phyloP scores from a whole-genome alignment of 2,113 vertebrate genomes.

The Solea solea region DNA sequence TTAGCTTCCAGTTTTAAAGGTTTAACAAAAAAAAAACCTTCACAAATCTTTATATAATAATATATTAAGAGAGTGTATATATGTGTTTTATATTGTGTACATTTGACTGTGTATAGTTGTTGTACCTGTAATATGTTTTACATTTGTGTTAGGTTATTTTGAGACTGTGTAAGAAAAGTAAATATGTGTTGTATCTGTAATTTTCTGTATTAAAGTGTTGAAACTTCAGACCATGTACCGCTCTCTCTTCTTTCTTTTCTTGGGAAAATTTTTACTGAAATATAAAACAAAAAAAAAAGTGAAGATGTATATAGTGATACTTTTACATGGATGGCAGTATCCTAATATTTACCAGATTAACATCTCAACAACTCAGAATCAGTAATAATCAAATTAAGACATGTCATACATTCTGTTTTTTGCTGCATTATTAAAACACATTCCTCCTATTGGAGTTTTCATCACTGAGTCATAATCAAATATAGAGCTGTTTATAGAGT shows the following conservation, averaged over 20 bases:
- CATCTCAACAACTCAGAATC: too few relatives aligned
- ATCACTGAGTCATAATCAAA: too few relatives aligned
- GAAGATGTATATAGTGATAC: too few relatives aligned
- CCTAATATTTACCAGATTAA: too few relatives aligned
- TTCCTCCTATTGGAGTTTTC: too few relatives aligned
- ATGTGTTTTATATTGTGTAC: constrained; percentile 86
- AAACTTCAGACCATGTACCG: constrained; percentile 35
- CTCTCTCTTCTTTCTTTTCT: not conserved
- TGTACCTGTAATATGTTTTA: constrained; percentile 81
- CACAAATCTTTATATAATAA: constrained; percentile 87
- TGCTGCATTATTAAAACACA: too few relatives aligned
- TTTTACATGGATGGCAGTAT: too few relatives aligned
- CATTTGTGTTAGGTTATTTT: constrained; percentile 73
- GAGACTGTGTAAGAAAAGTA: constrained; percentile 73
- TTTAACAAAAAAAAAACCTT: constrained; percentile 19
- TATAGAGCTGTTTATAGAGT: too few relatives aligned
- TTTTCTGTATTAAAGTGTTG: constrained; percentile 81
- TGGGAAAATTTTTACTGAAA: not conserved
- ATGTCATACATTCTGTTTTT: too few relatives aligned
- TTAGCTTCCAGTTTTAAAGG: constrained; percentile 71
- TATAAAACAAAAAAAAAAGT: not conserved
- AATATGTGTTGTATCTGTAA: constrained; percentile 75
- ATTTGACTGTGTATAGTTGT: constrained; percentile 85
- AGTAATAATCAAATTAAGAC: too few relatives aligned
- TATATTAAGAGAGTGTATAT: constrained; percentile 88